A percentile compares a stretch with the other conserved stretches of the same genome.
These are phyloP conservation scores for Aphaenogaster rudis DNA, from an alignment of 1,140 invertebrate species.

Conservation along the genomic window DNA sequence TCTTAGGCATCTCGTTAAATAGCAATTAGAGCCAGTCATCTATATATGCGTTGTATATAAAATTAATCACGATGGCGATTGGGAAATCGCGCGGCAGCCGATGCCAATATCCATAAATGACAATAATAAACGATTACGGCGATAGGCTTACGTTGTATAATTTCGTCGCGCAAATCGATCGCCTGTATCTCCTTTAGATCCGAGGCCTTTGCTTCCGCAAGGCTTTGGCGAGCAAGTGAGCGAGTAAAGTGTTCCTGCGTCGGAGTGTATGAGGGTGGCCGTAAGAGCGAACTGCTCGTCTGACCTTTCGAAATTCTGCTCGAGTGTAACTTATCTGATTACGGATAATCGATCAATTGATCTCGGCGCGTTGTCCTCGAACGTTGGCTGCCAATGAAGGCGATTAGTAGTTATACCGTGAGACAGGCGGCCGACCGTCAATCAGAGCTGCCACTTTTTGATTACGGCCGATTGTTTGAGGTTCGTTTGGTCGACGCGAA, in stretches of 20 bases:
- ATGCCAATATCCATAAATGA: neutral
- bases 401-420: constrained; percentile 25
- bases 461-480: constrained; percentile 33
- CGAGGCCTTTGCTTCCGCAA: constrained; percentile 29
- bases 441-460: constrained; percentile 14
- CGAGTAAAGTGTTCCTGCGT: constrained; percentile 37
- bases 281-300: constrained; percentile 32
- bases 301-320: constrained; percentile 59
- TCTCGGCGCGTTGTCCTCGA: constrained; percentile 52
- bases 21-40: neutral
- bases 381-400: constrained; percentile 1
- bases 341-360: constrained; percentile 61
- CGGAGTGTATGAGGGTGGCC: constrained; percentile 22
- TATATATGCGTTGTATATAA: neutral
- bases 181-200: constrained; percentile 19
- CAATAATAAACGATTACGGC: neutral
- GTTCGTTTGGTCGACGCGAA: constrained; percentile 3
- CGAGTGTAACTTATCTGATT: constrained; percentile 60
- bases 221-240: constrained; percentile 43
- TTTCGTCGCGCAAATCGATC: constrained; percentile 15
- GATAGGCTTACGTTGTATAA: neutral
- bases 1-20: constrained; percentile 15
- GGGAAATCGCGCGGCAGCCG: neutral
- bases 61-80: neutral
- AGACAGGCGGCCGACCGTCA: neutral